Percentiles rank a stretch among this genome's conserved stretches.
phyloP scores from a whole-genome alignment of 2,797 vertebrate genomes.

The Mus minutoides region DNA sequence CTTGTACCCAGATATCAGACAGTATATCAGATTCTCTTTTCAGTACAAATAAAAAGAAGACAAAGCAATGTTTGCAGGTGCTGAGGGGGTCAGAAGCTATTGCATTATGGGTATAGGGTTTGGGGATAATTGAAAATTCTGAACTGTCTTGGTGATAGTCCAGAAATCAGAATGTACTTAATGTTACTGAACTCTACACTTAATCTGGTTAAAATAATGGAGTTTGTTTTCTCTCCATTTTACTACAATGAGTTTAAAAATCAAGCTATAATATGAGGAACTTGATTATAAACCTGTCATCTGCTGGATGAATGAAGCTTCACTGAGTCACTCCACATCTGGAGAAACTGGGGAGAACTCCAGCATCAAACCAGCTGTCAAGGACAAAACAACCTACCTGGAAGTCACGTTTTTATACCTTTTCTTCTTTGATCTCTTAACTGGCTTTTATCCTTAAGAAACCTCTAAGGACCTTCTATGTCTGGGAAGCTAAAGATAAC shows the following conservation, averaged over 20 bases:
- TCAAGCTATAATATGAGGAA: not conserved
- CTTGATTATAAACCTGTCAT: not conserved
- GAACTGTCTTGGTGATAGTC: not conserved
- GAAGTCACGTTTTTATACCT: not conserved
- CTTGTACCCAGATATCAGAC: not conserved
- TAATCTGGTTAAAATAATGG: not conserved
- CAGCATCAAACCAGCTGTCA: not conserved
- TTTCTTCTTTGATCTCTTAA: not conserved
- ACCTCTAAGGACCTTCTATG: not conserved
- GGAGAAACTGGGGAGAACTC: constrained; percentile 37
- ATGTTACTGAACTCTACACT: not conserved
- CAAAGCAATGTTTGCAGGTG: not conserved
- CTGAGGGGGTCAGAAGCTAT: not conserved
- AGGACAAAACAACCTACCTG: not conserved
- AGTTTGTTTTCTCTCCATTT: not conserved
- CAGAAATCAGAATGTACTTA: not conserved
- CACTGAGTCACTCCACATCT: constrained; percentile 7
- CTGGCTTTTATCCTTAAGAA: not conserved
- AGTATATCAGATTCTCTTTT: constrained; percentile 21
- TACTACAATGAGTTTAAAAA: not conserved
- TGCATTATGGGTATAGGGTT: not conserved
- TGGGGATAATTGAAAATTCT: not conserved
- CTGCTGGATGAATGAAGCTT: constrained; percentile 25
- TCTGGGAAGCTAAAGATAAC: not conserved
- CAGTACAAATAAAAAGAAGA: constrained; percentile 20